Conservation (phyloP, 2,888 invertebrate genomes). For the Rhodophaea formosa region DNA sequence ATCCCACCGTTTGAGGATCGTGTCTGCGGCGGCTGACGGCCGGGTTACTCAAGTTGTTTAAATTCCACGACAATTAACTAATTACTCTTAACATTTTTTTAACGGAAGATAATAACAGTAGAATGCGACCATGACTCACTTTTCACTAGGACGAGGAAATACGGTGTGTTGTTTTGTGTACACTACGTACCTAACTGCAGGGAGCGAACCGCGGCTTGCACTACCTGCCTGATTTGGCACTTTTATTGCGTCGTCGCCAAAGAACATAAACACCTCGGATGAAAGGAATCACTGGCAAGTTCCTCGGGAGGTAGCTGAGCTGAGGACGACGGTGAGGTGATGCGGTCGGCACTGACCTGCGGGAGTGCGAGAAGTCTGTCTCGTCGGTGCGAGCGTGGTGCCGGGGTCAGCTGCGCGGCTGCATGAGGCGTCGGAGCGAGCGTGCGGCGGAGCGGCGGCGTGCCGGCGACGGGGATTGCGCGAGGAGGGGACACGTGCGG, state of each 20-base stretch:
- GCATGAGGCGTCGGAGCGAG: conserved; percentile 4
- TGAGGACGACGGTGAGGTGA: neutral
- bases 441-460: conserved; percentile 4
- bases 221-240: neutral
- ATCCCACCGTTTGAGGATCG: neutral
- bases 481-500: conserved; percentile 2
- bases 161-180: neutral
- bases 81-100: conserved; percentile 18
- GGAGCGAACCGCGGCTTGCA: neutral
- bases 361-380: conserved; percentile 30
- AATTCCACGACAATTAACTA: conserved; percentile 13
- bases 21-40: neutral
- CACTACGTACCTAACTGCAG: neutral
- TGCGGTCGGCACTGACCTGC: conserved; percentile 50
- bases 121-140: conserved; percentile 27
- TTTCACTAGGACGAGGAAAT: conserved; percentile 9
- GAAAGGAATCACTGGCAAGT: neutral
- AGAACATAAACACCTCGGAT: neutral
- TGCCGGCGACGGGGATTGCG: neutral
- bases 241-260: neutral
- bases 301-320: neutral
- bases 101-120: conserved; percentile 16
- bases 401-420: conserved; percentile 52
- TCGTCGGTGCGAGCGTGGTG: conserved; percentile 37
- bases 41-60: neutral